These are phyloP conservation scores for Alaudala cheleensis DNA, from an alignment of 2,113 vertebrate genomes.

Conservation along the genomic window DNA sequence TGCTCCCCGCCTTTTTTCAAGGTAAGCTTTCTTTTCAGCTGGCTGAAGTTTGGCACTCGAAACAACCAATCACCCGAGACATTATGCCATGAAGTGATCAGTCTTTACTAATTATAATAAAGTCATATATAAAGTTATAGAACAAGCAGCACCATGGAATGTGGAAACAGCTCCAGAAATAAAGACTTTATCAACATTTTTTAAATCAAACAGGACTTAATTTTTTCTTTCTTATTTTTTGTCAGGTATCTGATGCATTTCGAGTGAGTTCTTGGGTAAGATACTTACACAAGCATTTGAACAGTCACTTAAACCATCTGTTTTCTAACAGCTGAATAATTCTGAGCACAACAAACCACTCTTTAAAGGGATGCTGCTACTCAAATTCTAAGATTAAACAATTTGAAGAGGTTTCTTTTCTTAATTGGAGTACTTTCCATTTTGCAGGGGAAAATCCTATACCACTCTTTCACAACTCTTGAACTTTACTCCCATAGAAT, in stretches of 20 bases:
- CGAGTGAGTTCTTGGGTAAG: background rate
- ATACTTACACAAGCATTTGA: background rate
- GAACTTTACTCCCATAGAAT: background rate
- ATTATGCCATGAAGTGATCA: background rate
- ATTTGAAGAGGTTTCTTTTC: background rate
- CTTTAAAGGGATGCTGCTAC: background rate
- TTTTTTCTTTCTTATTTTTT: background rate
- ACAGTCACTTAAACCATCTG: background rate
- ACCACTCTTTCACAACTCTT: background rate
- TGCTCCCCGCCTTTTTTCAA: rapidly evolving
- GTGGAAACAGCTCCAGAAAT: background rate
- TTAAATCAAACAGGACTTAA: background rate
- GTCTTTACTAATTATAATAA: background rate
- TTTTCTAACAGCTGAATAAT: background rate
- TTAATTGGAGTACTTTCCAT: background rate
- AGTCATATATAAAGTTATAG: background rate
- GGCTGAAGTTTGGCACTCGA: background rate
- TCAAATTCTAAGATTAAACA: background rate
- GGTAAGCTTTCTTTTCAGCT: background rate
- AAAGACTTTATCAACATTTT: background rate
- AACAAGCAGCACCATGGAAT: background rate
- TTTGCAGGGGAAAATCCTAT: background rate
- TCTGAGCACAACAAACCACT: background rate
- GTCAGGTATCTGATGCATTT: background rate
- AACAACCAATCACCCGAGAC: background rate